phyloP scores from a whole-genome alignment of 2,888 invertebrate species.

The Ochlodes sylvanus region DNA sequence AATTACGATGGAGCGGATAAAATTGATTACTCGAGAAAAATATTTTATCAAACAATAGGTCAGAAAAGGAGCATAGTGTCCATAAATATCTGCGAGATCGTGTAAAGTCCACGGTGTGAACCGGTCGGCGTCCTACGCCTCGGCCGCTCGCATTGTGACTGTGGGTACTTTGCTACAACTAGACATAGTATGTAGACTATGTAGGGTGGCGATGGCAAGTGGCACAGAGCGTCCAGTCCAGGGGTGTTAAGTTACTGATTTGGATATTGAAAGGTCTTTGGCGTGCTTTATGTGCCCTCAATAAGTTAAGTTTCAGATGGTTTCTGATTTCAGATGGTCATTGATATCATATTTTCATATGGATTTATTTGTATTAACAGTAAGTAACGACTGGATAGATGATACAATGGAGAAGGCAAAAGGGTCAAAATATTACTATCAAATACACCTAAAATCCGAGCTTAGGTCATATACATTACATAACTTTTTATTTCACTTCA shows the following conservation, averaged over 20 bases:
- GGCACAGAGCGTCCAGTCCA: background rate
- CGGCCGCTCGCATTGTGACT: slow-evolving; percentile 65
- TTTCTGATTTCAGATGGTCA: no score
- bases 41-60: slow-evolving; percentile 61
- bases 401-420: no score
- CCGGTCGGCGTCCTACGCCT: slow-evolving; percentile 58
- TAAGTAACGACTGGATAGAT: no score
- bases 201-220: background rate
- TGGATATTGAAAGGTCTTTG: no score
- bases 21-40: slow-evolving; percentile 49
- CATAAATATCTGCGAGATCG: slow-evolving; percentile 57
- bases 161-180: slow-evolving; percentile 34
- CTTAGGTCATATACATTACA: no score
- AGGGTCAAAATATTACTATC: no score
- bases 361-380: no score
- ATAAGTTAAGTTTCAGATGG: no score
- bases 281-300: no score
- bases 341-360: no score
- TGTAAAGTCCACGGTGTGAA: slow-evolving; percentile 42
- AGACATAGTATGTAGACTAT: background rate
- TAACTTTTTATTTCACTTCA: no score
- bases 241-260: background rate
- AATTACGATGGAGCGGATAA: background rate
- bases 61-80: slow-evolving; percentile 48
- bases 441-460: no score